phyloP scores from a whole-genome alignment of 1,140 invertebrate genomes.

The Elysia chlorotica region DNA sequence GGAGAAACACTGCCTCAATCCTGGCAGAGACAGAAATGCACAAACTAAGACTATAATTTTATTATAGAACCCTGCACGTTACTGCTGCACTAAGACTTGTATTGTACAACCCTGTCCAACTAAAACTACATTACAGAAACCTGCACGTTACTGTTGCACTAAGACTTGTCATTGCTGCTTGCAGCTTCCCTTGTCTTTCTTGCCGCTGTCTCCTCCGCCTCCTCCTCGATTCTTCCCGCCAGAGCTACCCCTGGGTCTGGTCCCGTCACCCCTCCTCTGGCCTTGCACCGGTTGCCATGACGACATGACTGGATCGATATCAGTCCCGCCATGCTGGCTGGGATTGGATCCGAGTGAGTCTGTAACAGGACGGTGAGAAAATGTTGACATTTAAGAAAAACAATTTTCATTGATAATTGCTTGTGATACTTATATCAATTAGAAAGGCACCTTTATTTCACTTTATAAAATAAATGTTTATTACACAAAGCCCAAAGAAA shows the following conservation, averaged over 20 bases:
- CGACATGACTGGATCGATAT: conserved; percentile 33
- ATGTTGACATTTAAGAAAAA: neutral
- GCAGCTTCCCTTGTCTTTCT: conserved; percentile 40
- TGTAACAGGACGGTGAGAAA: neutral
- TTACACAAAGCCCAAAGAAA: no score
- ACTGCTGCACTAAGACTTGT: no score
- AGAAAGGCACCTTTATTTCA: no score
- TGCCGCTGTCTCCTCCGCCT: conserved; percentile 20
- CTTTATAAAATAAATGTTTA: no score
- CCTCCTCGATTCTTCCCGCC: neutral
- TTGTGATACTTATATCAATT: neutral
- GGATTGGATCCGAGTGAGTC: neutral
- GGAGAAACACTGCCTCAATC: neutral
- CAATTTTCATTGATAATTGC: neutral
- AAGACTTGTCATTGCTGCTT: conserved; percentile 50
- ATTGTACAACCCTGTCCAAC: neutral
- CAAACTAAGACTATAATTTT: neutral
- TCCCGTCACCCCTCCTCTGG: conserved; percentile 42
- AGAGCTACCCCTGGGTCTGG: conserved; percentile 11
- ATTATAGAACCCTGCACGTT: no score
- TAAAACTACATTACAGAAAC: neutral
- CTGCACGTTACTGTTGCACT: no score
- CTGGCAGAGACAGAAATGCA: neutral
- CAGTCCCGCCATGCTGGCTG: neutral
- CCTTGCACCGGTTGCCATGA: conserved; percentile 54